These are phyloP conservation scores for Blomia tropicalis DNA, from an alignment of 2,888 invertebrate species.

Conservation along the genomic window DNA sequence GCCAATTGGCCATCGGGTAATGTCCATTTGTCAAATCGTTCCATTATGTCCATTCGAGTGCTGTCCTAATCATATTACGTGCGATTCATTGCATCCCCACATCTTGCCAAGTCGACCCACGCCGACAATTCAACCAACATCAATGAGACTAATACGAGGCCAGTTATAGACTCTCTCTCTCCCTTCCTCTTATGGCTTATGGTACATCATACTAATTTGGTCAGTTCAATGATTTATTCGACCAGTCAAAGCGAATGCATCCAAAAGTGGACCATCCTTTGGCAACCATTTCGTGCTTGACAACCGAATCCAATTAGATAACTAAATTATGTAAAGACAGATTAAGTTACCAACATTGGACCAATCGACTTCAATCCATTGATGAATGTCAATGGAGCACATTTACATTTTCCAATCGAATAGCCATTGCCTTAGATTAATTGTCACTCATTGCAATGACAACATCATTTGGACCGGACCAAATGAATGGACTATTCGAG, in stretches of 20 bases:
- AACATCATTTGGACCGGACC: no score
- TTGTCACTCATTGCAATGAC: no score
- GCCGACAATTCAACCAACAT: no score
- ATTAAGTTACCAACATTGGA: neutral
- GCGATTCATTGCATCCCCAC: neutral
- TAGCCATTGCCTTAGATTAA: constrained; percentile 8
- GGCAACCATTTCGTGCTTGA: neutral
- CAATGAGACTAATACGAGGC: no score
- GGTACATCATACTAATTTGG: no score
- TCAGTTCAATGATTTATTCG: no score
- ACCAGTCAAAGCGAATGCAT: no score
- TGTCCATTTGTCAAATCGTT: neutral
- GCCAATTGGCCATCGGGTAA: neutral
- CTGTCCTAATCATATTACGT: constrained; percentile 5
- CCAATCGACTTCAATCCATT: no score
- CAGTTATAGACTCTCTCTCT: no score
- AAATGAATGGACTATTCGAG: no score
- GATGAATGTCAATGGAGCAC: neutral
- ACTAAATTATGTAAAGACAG: neutral
- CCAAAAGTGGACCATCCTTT: no score
- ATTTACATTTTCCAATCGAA: constrained; percentile 13
- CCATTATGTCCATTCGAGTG: neutral
- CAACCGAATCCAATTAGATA: neutral
- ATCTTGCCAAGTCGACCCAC: neutral
- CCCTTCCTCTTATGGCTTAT: no score